These are phyloP conservation scores for Holcopasites calliopsidis DNA, from an alignment of 1,140 invertebrate genomes.

Conservation along the genomic window DNA sequence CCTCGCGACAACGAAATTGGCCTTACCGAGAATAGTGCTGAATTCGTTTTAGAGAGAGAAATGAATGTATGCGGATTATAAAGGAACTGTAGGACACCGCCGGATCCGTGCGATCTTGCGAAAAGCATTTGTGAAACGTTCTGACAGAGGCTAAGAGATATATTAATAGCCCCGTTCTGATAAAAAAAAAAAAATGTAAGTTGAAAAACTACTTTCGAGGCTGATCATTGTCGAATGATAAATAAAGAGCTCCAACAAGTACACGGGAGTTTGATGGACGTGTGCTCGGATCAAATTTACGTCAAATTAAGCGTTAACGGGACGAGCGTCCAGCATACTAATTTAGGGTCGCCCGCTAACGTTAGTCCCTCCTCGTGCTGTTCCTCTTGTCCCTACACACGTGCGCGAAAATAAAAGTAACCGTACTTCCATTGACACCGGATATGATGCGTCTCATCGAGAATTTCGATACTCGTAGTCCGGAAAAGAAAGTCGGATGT, in stretches of 20 bases:
- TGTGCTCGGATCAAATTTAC: background rate
- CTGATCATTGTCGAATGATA: too few species aligned
- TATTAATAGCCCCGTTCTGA: background rate
- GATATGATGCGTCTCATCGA: conserved; percentile 33
- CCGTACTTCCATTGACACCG: conserved; percentile 38
- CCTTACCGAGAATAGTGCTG: background rate
- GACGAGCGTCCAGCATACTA: background rate
- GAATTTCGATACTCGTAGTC: conserved; percentile 41
- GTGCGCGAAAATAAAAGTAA: conserved; percentile 28
- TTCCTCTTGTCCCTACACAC: background rate
- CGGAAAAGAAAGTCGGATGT: conserved; percentile 47
- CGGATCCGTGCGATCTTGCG: too few species aligned
- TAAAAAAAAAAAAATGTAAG: background rate
- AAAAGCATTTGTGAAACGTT: conserved; percentile 5
- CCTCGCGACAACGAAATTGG: background rate
- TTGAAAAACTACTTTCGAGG: too few species aligned
- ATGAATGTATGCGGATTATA: conserved; percentile 2
- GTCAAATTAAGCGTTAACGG: background rate
- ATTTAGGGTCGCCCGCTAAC: background rate
- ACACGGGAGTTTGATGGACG: too few species aligned
- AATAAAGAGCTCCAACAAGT: too few species aligned
- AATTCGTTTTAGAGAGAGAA: background rate
- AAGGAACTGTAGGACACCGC: too few species aligned
- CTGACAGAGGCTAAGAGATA: background rate
- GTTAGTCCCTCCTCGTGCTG: conserved; percentile 7